Conservation (phyloP, 2,888 invertebrate genomes). For the Drosophila limbata region DNA sequence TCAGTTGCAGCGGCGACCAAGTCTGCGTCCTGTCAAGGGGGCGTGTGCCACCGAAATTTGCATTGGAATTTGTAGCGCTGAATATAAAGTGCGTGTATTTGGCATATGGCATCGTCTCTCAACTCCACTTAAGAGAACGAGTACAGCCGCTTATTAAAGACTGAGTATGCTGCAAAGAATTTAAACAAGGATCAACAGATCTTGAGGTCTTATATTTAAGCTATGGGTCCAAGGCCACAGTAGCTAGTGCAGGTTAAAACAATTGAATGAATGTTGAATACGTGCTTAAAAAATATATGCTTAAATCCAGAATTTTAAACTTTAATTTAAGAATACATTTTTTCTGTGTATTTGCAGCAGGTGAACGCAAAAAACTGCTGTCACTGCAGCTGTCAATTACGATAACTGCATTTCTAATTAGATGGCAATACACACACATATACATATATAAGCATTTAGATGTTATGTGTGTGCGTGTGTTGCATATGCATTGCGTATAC, state of each 20-base stretch:
- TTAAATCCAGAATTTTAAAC: no score
- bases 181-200: neutral
- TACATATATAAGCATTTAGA: neutral
- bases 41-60: conserved; percentile 52
- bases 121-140: neutral
- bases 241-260: no score
- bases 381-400: conserved; percentile 61
- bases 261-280: no score
- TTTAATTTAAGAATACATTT: no score
- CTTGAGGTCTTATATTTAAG: no score
- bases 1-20: conserved; percentile 61
- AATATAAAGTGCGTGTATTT: conserved; percentile 42
- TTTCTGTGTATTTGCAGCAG: conserved; percentile 7
- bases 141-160: neutral
- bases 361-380: conserved; percentile 31
- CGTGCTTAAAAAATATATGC: no score
- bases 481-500: conserved; percentile 48
- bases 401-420: conserved; percentile 62
- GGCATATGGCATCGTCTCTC: conserved; percentile 34
- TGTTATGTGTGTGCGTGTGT: neutral
- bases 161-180: neutral
- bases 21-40: conserved; percentile 40
- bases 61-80: conserved; percentile 46
- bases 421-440: conserved; percentile 16
- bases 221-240: no score